A percentile compares a stretch with the other conserved stretches of the same genome.
phyloP scores from a whole-genome alignment of 30 jellyfish, hydroid and myxozoan species.

The Turritopsis dohrnii region DNA sequence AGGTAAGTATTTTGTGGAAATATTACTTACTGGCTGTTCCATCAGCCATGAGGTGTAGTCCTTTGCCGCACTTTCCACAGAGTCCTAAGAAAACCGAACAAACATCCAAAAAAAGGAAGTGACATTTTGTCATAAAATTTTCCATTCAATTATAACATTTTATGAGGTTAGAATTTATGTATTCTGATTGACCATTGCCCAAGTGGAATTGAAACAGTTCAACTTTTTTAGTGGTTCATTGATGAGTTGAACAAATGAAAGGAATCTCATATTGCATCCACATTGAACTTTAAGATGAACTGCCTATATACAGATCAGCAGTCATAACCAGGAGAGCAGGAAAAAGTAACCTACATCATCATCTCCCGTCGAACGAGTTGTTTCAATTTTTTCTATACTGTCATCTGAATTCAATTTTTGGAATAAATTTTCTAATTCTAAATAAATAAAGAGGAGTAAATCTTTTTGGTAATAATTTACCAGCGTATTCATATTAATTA shows the following conservation, averaged over 20 bases:
- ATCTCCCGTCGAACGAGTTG: constrained; percentile 50
- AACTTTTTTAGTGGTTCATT: too few species aligned
- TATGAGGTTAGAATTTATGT: too few species aligned
- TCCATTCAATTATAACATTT: too few species aligned
- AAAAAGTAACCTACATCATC: constrained; percentile 44
- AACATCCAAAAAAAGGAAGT: background rate
- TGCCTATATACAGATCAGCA: too few species aligned
- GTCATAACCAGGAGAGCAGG: too few species aligned
- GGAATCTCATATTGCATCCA: too few species aligned
- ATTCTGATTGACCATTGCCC: too few species aligned
- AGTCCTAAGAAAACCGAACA: background rate
- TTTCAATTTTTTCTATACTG: constrained; percentile 39
- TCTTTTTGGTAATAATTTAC: too few species aligned
- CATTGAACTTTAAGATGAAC: too few species aligned
- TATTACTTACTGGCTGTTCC: constrained; percentile 51
- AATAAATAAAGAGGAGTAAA: background rate
- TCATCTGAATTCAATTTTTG: constrained; percentile 57
- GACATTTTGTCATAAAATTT: background rate
- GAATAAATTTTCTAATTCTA: constrained; percentile 66
- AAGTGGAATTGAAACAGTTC: too few species aligned
- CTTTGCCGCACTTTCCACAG: constrained; percentile 60
- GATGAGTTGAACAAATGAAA: too few species aligned
- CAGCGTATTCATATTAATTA: too few species aligned
- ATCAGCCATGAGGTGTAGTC: constrained; percentile 81
- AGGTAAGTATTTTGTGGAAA: background rate